Evolutionary conservation across 2,113 vertebrate genomes (phyloP).

Genomic region (Corythornis vintsioides): DNA sequence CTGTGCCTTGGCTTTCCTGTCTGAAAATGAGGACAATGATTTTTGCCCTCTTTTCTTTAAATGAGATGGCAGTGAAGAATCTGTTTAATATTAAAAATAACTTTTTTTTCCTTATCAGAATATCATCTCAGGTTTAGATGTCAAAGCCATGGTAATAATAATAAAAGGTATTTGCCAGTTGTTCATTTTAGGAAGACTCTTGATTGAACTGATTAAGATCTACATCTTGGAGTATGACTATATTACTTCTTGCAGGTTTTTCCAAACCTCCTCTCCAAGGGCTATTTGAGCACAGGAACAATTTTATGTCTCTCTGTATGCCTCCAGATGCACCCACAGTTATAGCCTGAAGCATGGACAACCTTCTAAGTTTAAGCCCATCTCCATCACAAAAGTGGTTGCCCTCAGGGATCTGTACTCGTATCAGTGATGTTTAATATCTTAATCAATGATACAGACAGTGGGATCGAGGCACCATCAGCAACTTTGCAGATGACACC

Average conservation of each 20-base stretch:
- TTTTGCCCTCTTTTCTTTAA: neutral
- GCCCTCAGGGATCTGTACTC: too few species aligned
- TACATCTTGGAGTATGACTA: neutral
- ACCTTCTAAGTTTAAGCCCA: neutral
- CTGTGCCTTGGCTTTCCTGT: neutral
- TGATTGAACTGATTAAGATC: neutral
- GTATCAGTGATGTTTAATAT: too few species aligned
- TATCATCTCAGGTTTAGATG: neutral
- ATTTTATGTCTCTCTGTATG: neutral
- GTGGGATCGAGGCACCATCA: too few species aligned
- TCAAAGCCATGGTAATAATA: neutral
- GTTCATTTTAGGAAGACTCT: neutral
- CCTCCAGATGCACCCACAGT: neutral
- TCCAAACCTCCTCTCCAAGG: neutral
- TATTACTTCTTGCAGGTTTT: neutral
- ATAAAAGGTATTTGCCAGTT: neutral
- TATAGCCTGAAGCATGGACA: neutral
- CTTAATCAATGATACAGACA: too few species aligned
- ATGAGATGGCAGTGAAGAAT: neutral
- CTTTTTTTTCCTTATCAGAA: neutral
- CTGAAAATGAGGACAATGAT: neutral
- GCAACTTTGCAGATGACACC: too few species aligned
- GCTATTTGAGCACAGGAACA: neutral
- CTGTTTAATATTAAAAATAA: neutral
- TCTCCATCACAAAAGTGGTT: too few species aligned